Evolutionary conservation across 2,113 vertebrate species (phyloP), one percentile per base, ranked within the genome.

Genomic region (Oceanites oceanicus): DNA sequence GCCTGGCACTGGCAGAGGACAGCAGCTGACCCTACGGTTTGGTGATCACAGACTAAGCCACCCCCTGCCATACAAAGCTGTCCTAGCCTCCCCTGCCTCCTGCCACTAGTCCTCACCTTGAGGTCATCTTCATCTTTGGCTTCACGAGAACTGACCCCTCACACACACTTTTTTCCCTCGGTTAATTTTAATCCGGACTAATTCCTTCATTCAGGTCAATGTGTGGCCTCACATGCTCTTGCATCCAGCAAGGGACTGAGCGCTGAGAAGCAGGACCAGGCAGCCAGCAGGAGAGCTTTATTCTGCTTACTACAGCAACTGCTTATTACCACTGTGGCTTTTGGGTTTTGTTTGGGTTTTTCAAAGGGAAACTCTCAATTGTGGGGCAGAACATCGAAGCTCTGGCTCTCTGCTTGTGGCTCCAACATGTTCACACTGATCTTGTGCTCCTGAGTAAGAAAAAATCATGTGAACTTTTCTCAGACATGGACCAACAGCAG

Each of bases 401-500:
- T 84, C 76, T 79, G 47, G 11, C 18, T 66, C 50, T 67, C 65
- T 84, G 13, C 25, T 92, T 72, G 61, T 17, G 26, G 20, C 21
- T 86, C 10, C 22, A 86, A 63, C 17, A 45, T 0, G 0, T 45
- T 66, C 50, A 34, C 10, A 81, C 26, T 26, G 36, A 63, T 40
- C 59, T 91, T 71, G 38, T 52, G 16, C 32, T 89, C 52, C 47
- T 47, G 18, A 67, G 15, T 26, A 42, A 63, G 63, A 88, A 84
- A 77, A 81, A 23, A 6, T 45, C 50, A 25, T 5, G 16, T 32
- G 50, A 86, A 56, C 25, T n/a, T 84, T 88, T 71, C 47, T 77
- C 47, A 34, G 34, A 29, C 3, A 5, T 3, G 13, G 47, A 62
- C 27, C 1, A 2, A 30, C 7, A 1, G 1, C 29, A 40, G 72